A percentile compares a stretch with the other conserved stretches of the same genome.
phyloP scores from a whole-genome alignment of 1,140 invertebrate species.

The Cotesia glomerata region DNA sequence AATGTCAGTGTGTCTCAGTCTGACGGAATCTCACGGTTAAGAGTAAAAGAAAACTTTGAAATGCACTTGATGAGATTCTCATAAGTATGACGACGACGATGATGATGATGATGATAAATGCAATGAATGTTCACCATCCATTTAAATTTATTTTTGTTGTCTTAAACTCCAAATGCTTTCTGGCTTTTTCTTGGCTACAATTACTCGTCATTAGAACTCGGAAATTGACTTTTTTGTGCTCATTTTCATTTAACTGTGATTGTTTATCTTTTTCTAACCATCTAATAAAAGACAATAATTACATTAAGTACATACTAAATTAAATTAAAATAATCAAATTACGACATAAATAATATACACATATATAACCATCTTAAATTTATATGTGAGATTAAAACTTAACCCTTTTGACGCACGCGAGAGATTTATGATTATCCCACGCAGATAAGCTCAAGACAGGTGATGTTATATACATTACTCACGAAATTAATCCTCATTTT shows the following conservation, averaged over 20 bases:
- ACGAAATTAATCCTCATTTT: too few species aligned
- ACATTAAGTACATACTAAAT: too few species aligned
- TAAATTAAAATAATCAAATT: too few species aligned
- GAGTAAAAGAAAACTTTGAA: not conserved
- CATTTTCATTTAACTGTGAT: not conserved
- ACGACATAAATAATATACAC: too few species aligned
- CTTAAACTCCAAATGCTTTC: too few species aligned
- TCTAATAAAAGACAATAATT: not conserved
- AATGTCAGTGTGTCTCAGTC: not conserved
- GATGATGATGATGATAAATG: too few species aligned
- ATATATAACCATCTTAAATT: too few species aligned
- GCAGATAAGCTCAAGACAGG: not conserved
- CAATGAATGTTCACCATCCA: too few species aligned
- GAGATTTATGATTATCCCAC: conserved; percentile 6
- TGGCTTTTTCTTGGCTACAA: too few species aligned
- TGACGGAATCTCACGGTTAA: not conserved
- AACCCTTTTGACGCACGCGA: conserved; percentile 18
- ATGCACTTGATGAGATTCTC: not conserved
- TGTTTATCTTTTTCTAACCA: not conserved
- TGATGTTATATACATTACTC: not conserved
- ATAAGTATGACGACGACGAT: too few species aligned
- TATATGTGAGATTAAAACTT: not conserved
- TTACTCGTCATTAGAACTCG: not conserved
- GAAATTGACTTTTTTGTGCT: not conserved
- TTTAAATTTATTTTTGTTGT: too few species aligned